Evolutionary conservation across 2,797 vertebrate species (phyloP).

Genomic region (Labeo calbasu): DNA sequence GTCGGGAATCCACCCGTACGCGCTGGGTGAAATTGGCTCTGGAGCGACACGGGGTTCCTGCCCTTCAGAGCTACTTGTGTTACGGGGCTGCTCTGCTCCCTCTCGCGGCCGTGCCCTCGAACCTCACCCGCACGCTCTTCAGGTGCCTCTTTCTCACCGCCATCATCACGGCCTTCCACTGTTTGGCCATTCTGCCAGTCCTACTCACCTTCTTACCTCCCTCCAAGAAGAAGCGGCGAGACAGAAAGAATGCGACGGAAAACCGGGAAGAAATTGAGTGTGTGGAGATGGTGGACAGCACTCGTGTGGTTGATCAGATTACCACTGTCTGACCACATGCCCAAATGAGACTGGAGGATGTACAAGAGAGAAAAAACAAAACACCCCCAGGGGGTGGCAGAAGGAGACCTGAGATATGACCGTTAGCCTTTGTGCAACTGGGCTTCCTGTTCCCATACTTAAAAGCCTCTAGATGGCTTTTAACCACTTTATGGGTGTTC

Average conservation of each 20-base stretch:
- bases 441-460: slow-evolving; percentile 7
- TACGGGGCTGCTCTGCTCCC: slow-evolving; percentile 93
- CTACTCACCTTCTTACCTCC: slow-evolving; percentile 98
- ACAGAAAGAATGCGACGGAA: slow-evolving; percentile 84
- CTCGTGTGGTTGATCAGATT: slow-evolving; percentile 97
- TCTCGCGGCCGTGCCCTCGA: slow-evolving; percentile 92
- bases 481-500: slow-evolving; percentile 10
- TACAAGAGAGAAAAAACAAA: slow-evolving; percentile 7
- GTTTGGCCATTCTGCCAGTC: slow-evolving; percentile 96
- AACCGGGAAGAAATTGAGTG: slow-evolving; percentile 94
- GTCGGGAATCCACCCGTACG: slow-evolving; percentile 94
- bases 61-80: slow-evolving; percentile 96
- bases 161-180: slow-evolving; percentile 97
- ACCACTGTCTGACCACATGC: slow-evolving; percentile 88
- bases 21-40: slow-evolving; percentile 96
- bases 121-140: slow-evolving; percentile 97
- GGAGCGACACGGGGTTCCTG: slow-evolving; percentile 95
- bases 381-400: slow-evolving; percentile 20
- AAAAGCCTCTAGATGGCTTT: slow-evolving; percentile 13
- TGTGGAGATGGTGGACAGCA: slow-evolving; percentile 98
- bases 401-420: slow-evolving; percentile 16
- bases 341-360: slow-evolving; percentile 64
- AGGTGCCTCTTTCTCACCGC: slow-evolving; percentile 98
- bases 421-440: slow-evolving; percentile 21
- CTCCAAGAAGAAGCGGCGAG: slow-evolving; percentile 89